Conservation (phyloP, 2,113 vertebrate species). For the Mormyrus lacerda region DNA sequence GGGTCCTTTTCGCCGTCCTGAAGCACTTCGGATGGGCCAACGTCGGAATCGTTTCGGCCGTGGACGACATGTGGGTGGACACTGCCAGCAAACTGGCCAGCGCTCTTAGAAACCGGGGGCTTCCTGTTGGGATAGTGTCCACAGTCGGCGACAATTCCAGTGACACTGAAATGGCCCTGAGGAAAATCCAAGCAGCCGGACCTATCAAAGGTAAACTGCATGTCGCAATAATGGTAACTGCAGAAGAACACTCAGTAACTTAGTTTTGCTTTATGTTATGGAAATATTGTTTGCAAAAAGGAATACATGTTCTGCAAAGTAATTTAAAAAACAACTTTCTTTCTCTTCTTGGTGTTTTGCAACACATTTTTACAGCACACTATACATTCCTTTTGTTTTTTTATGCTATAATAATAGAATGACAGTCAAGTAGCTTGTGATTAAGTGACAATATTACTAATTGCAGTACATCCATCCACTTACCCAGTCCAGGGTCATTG, state of each 20-base stretch:
- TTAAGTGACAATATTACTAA: not conserved
- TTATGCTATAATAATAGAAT: not conserved
- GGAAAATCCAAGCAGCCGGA: slow-evolving; percentile 57
- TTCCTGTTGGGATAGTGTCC: slow-evolving; percentile 68
- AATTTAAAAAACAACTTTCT: not conserved
- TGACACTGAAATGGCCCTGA: slow-evolving; percentile 57
- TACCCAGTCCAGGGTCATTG: not conserved
- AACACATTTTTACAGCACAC: not conserved
- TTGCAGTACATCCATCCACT: not conserved
- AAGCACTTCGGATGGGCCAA: slow-evolving; percentile 82
- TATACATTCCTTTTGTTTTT: not conserved
- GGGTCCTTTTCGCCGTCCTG: slow-evolving; percentile 68
- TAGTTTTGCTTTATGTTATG: not conserved
- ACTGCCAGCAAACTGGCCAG: slow-evolving; percentile 64
- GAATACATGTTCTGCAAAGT: not conserved
- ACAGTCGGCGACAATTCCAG: slow-evolving; percentile 59
- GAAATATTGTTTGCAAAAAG: not conserved
- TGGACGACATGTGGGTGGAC: slow-evolving; percentile 76
- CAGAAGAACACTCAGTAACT: not conserved
- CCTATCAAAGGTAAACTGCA: slow-evolving; percentile 69
- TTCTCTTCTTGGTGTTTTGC: not conserved
- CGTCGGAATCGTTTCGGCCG: slow-evolving; percentile 72
- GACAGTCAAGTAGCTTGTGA: not conserved
- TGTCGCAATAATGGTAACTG: not conserved
- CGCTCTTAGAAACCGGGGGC: slow-evolving; percentile 61